phyloP scores from a whole-genome alignment of 2,113 vertebrate genomes.

The Phycodurus eques region DNA sequence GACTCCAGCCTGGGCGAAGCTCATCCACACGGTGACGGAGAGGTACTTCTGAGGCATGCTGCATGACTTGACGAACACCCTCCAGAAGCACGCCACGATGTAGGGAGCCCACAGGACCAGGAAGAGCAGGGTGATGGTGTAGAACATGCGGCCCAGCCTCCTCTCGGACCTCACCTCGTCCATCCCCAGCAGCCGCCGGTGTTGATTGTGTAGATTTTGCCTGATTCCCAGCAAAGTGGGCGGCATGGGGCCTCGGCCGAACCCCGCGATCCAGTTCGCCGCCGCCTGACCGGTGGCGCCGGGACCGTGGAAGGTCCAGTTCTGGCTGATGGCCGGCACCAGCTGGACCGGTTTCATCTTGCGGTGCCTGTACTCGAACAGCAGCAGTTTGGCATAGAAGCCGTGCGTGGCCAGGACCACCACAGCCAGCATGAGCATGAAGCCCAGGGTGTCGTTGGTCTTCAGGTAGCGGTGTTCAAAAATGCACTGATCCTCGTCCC shows the following conservation, averaged over 20 bases:
- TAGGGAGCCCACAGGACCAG: conserved; percentile 92
- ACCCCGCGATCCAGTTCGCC: conserved; percentile 93
- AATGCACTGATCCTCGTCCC: conserved; percentile 92
- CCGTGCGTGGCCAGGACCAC: conserved; percentile 89
- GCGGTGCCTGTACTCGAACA: conserved; percentile 91
- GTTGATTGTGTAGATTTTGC: conserved; percentile 89
- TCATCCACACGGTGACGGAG: conserved; percentile 93
- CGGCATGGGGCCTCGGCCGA: conserved; percentile 90
- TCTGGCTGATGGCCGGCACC: conserved; percentile 92
- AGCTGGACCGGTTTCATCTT: conserved; percentile 95
- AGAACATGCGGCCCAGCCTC: conserved; percentile 93
- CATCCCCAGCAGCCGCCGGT: conserved; percentile 88
- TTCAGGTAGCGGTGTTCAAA: conserved; percentile 95
- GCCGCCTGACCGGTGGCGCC: conserved; percentile 92
- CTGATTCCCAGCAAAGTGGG: conserved; percentile 90
- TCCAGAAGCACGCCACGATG: conserved; percentile 93
- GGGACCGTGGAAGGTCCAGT: conserved; percentile 94
- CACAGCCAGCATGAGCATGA: conserved; percentile 94
- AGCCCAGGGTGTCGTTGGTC: conserved; percentile 91
- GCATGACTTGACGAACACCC: conserved; percentile 89
- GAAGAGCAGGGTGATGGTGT: conserved; percentile 90
- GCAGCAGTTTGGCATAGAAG: conserved; percentile 90
- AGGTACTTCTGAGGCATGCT: conserved; percentile 86
- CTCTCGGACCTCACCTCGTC: conserved; percentile 91
- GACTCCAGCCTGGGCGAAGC: conserved; percentile 90